These are phyloP conservation scores for Saguinus midas DNA, from an alignment of 2,113 vertebrate genomes.

Conservation along the genomic window DNA sequence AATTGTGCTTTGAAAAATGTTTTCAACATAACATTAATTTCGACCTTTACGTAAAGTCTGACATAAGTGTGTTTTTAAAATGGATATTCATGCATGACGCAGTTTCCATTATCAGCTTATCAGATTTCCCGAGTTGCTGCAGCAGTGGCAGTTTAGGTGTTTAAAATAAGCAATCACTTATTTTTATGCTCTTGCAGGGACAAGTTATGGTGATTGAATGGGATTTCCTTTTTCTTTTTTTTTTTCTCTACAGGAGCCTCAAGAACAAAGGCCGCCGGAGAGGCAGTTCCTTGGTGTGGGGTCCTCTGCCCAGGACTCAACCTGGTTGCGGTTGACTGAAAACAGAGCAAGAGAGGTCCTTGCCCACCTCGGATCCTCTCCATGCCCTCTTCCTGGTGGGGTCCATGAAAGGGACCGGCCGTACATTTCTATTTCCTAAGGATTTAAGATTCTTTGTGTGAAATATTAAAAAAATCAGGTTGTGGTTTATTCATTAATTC, in stretches of 20 bases:
- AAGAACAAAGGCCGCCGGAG: not conserved
- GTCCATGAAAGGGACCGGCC: not conserved
- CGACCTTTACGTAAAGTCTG: slow-evolving; percentile 58
- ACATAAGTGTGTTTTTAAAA: slow-evolving; percentile 67
- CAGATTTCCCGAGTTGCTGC: slow-evolving; percentile 49
- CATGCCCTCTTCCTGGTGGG: not conserved
- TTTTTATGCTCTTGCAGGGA: slow-evolving; percentile 52
- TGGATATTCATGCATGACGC: slow-evolving; percentile 51
- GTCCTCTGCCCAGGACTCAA: not conserved
- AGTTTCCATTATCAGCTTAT: slow-evolving; percentile 52
- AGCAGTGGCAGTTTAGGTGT: slow-evolving; percentile 5
- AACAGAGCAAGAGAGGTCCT: not conserved
- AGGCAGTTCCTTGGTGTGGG: too few species aligned
- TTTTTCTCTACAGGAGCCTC: slow-evolving; percentile 5
- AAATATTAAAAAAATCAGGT: not conserved
- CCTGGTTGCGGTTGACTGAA: not conserved
- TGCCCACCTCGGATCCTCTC: too few species aligned
- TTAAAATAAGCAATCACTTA: slow-evolving; percentile 58
- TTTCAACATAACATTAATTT: slow-evolving; percentile 68
- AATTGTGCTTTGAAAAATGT: slow-evolving; percentile 67
- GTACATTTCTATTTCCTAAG: not conserved
- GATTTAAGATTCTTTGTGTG: not conserved
- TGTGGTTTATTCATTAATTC: not conserved
- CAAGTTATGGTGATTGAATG: not conserved
- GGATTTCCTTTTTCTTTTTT: slow-evolving; percentile 48